phyloP scores from a whole-genome alignment of 35 echinoderm and acorn worm species.

The Acanthaster planci region DNA sequence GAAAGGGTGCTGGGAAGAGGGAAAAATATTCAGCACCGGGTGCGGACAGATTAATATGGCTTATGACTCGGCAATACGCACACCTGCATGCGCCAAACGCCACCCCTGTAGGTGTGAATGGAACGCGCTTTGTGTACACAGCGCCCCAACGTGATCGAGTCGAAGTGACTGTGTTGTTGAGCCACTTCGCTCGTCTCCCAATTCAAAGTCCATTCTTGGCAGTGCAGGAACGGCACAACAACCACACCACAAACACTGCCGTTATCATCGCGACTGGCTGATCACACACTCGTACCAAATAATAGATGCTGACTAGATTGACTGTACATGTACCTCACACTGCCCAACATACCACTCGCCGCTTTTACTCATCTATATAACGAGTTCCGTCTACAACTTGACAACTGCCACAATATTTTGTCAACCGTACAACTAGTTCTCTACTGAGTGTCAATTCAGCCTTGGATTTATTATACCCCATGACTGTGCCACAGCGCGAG shows the following conservation, averaged over 20 bases:
- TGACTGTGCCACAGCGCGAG: background rate
- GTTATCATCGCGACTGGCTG: background rate
- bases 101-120: slow-evolving; percentile 22
- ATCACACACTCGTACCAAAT: slow-evolving; percentile 4
- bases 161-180: slow-evolving; percentile 10
- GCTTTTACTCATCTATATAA: no score
- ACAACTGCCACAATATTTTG: no score
- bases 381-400: no score
- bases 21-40: background rate
- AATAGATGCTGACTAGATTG: background rate
- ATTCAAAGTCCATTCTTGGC: slow-evolving; percentile 14
- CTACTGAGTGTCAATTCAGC: background rate
- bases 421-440: no score
- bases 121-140: slow-evolving; percentile 32
- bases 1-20: no score
- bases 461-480: background rate
- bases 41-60: slow-evolving; percentile 10
- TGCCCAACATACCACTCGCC: no score
- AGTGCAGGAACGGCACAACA: slow-evolving; percentile 11
- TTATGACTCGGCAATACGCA: slow-evolving; percentile 6
- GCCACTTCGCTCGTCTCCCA: background rate
- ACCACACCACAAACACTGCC: slow-evolving; percentile 2
- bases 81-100: slow-evolving; percentile 24
- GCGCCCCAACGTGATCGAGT: slow-evolving; percentile 16
- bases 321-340: background rate